phyloP scores from a whole-genome alignment of 64 coral and sea anemone species.

The Montipora foliosa region DNA sequence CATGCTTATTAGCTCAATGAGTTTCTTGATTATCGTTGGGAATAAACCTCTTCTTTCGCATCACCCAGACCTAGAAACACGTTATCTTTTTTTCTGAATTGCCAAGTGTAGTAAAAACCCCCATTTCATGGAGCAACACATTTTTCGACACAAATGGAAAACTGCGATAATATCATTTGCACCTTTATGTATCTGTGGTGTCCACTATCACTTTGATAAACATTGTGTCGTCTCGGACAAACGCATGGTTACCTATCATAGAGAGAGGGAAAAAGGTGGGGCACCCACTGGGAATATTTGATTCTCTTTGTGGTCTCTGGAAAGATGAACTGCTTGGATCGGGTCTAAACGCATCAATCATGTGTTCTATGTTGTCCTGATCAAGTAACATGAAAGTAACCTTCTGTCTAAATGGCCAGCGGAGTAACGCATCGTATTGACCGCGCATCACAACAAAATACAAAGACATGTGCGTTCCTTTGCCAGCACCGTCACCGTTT shows the following conservation, averaged over 20 bases:
- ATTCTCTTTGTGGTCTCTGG: conserved; percentile 52
- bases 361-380: conserved; percentile 65
- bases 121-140: no score
- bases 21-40: no score
- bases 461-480: conserved; percentile 30
- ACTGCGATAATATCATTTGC: not conserved
- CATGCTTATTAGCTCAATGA: no score
- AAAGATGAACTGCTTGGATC: conserved; percentile 57
- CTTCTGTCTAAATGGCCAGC: conserved; percentile 43
- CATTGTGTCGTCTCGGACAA: conserved; percentile 63
- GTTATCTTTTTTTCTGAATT: no score
- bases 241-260: conserved; percentile 44
- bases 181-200: not conserved
- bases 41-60: no score
- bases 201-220: conserved; percentile 68
- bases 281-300: conserved; percentile 55
- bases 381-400: conserved; percentile 66
- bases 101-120: no score
- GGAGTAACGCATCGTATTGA: conserved; percentile 43
- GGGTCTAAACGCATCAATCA: conserved; percentile 64
- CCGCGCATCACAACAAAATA: conserved; percentile 43
- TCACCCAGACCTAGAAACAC: no score
- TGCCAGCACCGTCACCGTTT: conserved; percentile 27
- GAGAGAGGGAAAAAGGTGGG: conserved; percentile 51
- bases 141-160: no score